These are phyloP conservation scores for Mormyrus hasselquistii DNA, from an alignment of 2,797 vertebrate species.

Conservation along the genomic window DNA sequence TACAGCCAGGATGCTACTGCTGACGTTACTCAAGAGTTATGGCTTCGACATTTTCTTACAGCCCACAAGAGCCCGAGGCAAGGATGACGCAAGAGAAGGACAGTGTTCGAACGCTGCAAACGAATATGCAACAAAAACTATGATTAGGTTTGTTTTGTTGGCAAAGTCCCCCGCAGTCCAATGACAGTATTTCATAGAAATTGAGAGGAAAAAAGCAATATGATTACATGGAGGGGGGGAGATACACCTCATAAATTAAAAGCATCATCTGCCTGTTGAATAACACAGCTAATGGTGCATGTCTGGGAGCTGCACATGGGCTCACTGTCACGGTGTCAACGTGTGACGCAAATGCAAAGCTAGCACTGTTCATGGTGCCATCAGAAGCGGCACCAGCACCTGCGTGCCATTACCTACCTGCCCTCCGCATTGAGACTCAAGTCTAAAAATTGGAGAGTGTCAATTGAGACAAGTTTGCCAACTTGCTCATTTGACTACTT, in stretches of 20 bases:
- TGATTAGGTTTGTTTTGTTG: background rate
- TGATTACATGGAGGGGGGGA: background rate
- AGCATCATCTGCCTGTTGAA: background rate
- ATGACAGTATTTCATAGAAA: background rate
- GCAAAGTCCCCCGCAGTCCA: background rate
- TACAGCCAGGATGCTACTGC: background rate
- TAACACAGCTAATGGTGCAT: background rate
- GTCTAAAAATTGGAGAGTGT: background rate
- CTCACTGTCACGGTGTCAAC: background rate
- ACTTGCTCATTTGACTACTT: background rate
- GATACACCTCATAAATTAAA: constrained; percentile 3
- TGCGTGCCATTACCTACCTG: background rate
- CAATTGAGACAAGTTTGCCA: background rate
- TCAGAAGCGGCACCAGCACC: background rate
- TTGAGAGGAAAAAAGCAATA: background rate
- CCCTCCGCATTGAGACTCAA: background rate
- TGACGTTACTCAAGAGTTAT: background rate
- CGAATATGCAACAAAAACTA: background rate
- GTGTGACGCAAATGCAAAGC: background rate
- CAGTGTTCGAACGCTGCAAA: background rate
- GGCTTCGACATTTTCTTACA: background rate
- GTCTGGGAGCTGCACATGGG: background rate
- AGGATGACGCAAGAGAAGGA: background rate
- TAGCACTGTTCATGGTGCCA: background rate
- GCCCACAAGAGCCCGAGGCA: background rate